Conservation (phyloP, 2,888 invertebrate species). For the Alviniconcha strummeri region DNA sequence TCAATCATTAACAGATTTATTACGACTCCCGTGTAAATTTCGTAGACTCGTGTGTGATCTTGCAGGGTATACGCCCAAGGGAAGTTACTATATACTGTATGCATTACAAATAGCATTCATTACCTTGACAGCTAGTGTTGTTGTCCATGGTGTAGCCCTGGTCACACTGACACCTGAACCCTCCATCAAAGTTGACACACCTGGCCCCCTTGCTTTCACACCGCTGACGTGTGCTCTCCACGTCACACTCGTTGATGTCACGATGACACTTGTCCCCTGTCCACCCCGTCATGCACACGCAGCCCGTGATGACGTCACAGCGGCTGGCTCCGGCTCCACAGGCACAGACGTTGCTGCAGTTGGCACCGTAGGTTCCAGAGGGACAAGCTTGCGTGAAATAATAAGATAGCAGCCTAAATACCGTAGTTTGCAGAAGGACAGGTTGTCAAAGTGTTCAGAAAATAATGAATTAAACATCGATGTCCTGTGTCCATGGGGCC, state of each 20-base stretch:
- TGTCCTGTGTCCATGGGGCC: too few species aligned
- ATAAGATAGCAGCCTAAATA: too few species aligned
- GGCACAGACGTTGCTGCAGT: neutral
- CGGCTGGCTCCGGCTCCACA: neutral
- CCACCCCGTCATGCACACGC: conserved; percentile 8
- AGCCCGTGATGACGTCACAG: conserved; percentile 20
- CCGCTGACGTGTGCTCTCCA: neutral
- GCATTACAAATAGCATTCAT: neutral
- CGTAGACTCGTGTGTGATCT: too few species aligned
- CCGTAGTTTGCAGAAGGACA: too few species aligned
- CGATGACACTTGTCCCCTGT: conserved; percentile 9
- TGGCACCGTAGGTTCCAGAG: neutral
- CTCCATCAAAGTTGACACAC: neutral
- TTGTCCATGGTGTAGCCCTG: neutral
- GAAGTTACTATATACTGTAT: neutral
- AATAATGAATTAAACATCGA: too few species aligned
- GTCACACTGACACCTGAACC: neutral
- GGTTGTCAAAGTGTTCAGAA: too few species aligned
- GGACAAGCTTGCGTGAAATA: neutral
- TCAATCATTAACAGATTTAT: neutral
- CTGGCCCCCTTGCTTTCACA: neutral
- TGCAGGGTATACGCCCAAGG: neutral
- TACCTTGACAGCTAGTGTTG: neutral
- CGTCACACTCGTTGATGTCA: conserved; percentile 16
- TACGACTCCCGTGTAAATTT: too few species aligned